Evolutionary conservation across 2,888 invertebrate genomes (phyloP).

Genomic region (Linnaemya vulpina): DNA sequence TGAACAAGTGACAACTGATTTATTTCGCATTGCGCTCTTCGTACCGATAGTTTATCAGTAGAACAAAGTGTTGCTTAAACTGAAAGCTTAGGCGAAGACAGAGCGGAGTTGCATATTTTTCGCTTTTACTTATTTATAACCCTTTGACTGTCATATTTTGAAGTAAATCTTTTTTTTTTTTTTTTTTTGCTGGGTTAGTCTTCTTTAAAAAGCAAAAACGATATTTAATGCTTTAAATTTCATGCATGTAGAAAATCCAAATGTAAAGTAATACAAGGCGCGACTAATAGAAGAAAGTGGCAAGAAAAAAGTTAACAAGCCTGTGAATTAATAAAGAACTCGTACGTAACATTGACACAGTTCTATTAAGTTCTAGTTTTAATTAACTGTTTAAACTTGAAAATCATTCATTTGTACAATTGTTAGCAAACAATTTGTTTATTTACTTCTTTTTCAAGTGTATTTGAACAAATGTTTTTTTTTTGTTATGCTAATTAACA

Average conservation of each 20-base stretch:
- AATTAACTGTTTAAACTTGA: constrained; percentile 58
- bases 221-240: constrained; percentile 14
- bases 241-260: neutral
- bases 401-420: constrained; percentile 10
- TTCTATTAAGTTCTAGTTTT: constrained; percentile 32
- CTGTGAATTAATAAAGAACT: constrained; percentile 9
- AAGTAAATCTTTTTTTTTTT: neutral
- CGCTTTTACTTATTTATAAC: too few species aligned
- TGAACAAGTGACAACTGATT: too few species aligned
- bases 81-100: too few species aligned
- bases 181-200: neutral
- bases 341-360: constrained; percentile 57
- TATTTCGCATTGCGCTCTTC: too few species aligned
- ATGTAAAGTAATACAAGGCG: neutral
- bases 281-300: constrained; percentile 4
- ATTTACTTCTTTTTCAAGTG: constrained; percentile 1
- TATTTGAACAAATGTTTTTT: constrained; percentile 1
- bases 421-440: constrained; percentile 3
- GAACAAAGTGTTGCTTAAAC: too few species aligned
- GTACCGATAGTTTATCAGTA: too few species aligned
- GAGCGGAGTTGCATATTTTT: too few species aligned
- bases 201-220: neutral
- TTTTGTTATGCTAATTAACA: constrained; percentile 31
- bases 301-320: neutral
- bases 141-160: too few species aligned